Evolutionary conservation across 2,797 vertebrate genomes (phyloP).

Genomic region (Xerus rutilus): DNA sequence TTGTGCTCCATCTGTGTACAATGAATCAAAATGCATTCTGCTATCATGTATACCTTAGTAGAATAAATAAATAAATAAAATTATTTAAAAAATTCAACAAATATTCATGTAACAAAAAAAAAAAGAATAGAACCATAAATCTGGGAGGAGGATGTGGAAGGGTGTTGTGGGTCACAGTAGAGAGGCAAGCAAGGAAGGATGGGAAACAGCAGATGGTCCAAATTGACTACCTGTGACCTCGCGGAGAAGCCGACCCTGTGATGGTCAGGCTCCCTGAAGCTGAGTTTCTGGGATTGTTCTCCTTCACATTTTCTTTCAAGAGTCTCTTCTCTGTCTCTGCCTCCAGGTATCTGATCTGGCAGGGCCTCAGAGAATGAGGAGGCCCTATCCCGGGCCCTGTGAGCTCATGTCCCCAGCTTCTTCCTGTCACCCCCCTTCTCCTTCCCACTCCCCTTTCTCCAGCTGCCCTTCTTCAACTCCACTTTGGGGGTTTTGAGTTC

Average conservation of each 20-base stretch:
- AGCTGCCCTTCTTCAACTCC: background rate
- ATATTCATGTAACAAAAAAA: no score
- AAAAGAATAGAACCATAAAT: background rate
- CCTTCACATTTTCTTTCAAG: background rate
- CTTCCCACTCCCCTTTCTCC: background rate
- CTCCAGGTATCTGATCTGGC: background rate
- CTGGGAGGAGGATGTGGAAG: background rate
- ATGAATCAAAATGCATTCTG: no score
- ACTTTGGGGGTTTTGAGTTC: conserved; percentile 58
- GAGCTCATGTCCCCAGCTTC: background rate
- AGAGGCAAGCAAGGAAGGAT: background rate
- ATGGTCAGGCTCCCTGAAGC: background rate
- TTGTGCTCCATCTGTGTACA: no score
- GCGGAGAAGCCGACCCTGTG: background rate
- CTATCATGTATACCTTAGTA: no score
- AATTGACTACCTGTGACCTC: background rate
- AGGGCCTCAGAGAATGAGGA: background rate
- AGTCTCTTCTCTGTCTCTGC: background rate
- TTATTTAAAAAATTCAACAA: no score
- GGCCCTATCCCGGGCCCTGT: background rate
- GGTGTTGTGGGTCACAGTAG: background rate
- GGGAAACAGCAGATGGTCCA: background rate
- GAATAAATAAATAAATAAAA: no score
- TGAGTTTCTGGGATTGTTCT: background rate
- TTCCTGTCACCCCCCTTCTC: background rate